Evolutionary conservation across 2,888 invertebrate genomes (phyloP).

Genomic region (Sarcophaga variegata): DNA sequence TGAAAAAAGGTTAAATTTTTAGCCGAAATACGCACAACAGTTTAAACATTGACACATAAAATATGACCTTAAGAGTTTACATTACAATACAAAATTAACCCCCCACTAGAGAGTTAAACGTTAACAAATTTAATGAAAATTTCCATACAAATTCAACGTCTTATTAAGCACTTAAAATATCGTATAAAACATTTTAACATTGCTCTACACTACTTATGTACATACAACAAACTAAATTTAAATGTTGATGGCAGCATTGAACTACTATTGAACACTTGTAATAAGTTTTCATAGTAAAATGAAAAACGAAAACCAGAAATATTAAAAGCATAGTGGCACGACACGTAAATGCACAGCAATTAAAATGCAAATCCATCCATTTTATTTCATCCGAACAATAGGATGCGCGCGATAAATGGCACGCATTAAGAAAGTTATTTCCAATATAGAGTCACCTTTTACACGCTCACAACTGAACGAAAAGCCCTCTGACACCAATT

Average conservation of each 20-base stretch:
- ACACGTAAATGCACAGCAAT: constrained; percentile 55
- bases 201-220: too few species aligned
- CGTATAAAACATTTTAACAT: too few species aligned
- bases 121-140: too few species aligned
- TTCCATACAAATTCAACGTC: too few species aligned
- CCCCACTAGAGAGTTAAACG: neutral
- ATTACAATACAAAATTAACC: neutral
- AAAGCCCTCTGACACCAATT: constrained; percentile 49
- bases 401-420: constrained; percentile 52
- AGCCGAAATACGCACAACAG: too few species aligned
- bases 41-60: too few species aligned
- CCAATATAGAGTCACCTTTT: constrained; percentile 35
- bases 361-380: constrained; percentile 57
- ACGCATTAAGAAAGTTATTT: constrained; percentile 58
- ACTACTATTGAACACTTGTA: constrained; percentile 35
- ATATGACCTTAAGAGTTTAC: too few species aligned
- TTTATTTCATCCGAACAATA: constrained; percentile 6
- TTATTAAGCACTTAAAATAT: too few species aligned
- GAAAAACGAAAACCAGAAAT: neutral
- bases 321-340: constrained; percentile 31
- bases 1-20: too few species aligned
- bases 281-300: neutral
- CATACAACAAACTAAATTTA: too few species aligned
- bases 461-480: constrained; percentile 47
- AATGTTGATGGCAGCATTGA: neutral